Evolutionary conservation across 1,140 invertebrate species (phyloP), one percentile per base, ranked within the genome.

Genomic region (Nilaparvata lugens): DNA sequence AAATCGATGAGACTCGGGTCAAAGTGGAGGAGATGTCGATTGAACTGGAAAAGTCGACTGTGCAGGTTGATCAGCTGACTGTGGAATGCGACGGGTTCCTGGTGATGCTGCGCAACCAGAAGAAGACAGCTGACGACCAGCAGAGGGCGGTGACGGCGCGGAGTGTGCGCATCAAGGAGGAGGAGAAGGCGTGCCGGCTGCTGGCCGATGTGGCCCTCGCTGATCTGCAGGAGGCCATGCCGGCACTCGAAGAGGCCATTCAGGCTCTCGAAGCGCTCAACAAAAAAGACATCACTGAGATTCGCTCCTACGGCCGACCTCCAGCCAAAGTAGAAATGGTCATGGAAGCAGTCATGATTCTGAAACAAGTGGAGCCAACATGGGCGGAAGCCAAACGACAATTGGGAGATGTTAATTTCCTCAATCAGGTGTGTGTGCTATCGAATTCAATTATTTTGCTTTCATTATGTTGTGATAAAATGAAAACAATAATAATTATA

Each of bases 271-370:
- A 92, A 66, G 79, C 89, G 11, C 73, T 93, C 19, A 93, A 89
- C 70, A 94, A 93, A 73, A 91, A 89, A 69, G 90, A 93, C 71
- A 84, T 93, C 43, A 83, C 85, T 43, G 90, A 93, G 78, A 88
- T 95, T 56, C 91, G 90, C 72, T 91, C 88, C 0, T 94, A 93
- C 73, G 83, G 83, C 0, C 83, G 84, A 66, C 91, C 91, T 2
- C 90, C 90, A 13, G 74, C 81, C 25, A 86, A 91, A 70, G 89
- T 94, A 0, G 88, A 92, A 75, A 89, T 91, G 76, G 91, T 93
- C 0, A 81, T 93, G 83, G 89, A 93, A 73, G 89, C 91, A 18
- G 88, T 94, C 0, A 88, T 93, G 79, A 90, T 93, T 66, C 72
- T 95, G 16, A 79, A 88, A 62, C 79, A 83, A 60, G 78, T 78